Evolutionary conservation across 30 jellyfish, hydroid and myxozoan genomes (phyloP).

Genomic region (Nemopilema nomurai): DNA sequence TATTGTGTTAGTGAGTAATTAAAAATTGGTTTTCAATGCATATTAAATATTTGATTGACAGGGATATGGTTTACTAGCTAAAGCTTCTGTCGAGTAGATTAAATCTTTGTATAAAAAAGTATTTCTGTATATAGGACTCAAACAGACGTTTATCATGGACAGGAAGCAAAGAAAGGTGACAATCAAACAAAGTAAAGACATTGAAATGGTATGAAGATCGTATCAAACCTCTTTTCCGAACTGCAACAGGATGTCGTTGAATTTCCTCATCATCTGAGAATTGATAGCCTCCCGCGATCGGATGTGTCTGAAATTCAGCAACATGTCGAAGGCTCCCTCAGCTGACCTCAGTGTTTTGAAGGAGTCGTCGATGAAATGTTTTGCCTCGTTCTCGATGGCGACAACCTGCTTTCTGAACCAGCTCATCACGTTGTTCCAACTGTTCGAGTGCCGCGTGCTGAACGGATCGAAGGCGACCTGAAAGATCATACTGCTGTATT

Average conservation of each 20-base stretch:
- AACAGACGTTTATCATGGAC: no score
- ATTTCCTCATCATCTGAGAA: slow-evolving; percentile 95
- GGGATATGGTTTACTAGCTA: no score
- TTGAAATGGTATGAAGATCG: no score
- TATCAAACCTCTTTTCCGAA: slow-evolving; percentile 92
- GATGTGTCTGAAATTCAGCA: slow-evolving; percentile 88
- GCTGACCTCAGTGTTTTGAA: slow-evolving; percentile 93
- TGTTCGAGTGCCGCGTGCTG: slow-evolving; percentile 75
- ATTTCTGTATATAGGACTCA: no score
- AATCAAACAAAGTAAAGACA: no score
- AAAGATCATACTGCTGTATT: neutral
- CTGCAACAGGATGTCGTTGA: slow-evolving; percentile 91
- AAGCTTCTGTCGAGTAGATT: no score
- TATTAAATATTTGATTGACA: no score
- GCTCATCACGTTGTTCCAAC: slow-evolving; percentile 87
- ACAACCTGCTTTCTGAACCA: slow-evolving; percentile 95
- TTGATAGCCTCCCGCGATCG: slow-evolving; percentile 96
- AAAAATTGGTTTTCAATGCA: no score
- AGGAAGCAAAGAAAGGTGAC: no score
- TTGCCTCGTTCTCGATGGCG: slow-evolving; percentile 94
- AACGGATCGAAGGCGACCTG: slow-evolving; percentile 97
- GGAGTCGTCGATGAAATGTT: slow-evolving; percentile 95
- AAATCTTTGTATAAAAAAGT: no score
- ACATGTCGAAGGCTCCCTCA: slow-evolving; percentile 97
- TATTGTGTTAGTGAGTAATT: no score